Conservation (phyloP, 2,888 invertebrate species). For the Pimpla rufipes region DNA sequence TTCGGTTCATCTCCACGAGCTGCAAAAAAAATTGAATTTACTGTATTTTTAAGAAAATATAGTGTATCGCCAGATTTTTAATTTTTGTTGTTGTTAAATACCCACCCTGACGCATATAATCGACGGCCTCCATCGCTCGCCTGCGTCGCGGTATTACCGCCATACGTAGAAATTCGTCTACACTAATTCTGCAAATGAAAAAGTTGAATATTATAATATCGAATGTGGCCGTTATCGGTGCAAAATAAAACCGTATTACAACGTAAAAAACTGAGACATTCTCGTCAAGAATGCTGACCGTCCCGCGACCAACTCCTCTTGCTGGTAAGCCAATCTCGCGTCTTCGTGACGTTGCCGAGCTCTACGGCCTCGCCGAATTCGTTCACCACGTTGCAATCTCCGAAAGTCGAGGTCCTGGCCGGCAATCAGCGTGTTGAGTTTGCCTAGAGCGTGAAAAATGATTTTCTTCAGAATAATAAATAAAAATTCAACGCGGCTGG, state of each 20-base stretch:
- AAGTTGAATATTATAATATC: neutral
- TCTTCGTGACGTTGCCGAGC: slow-evolving; percentile 3
- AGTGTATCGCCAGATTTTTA: neutral
- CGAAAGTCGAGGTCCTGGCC: neutral
- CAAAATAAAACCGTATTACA: no score
- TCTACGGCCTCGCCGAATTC: neutral
- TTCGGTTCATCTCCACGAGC: neutral
- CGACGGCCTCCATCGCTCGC: neutral
- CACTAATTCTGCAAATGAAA: neutral
- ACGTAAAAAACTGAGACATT: neutral
- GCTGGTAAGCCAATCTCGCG: neutral
- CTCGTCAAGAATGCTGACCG: neutral
- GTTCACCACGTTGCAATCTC: neutral
- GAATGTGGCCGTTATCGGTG: no score
- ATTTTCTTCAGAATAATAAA: neutral
- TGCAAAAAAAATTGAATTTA: neutral
- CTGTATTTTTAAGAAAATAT: neutral
- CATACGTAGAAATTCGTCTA: neutral
- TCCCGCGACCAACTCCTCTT: slow-evolving; percentile 7
- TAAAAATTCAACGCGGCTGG: no score
- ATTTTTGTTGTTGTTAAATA: neutral
- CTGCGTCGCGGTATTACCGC: neutral
- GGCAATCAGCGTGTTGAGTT: neutral
- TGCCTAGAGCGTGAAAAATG: neutral
- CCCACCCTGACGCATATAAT: neutral